phyloP scores from a whole-genome alignment of 2,797 vertebrate species.

The Tokudaia tokunoshimensis region DNA sequence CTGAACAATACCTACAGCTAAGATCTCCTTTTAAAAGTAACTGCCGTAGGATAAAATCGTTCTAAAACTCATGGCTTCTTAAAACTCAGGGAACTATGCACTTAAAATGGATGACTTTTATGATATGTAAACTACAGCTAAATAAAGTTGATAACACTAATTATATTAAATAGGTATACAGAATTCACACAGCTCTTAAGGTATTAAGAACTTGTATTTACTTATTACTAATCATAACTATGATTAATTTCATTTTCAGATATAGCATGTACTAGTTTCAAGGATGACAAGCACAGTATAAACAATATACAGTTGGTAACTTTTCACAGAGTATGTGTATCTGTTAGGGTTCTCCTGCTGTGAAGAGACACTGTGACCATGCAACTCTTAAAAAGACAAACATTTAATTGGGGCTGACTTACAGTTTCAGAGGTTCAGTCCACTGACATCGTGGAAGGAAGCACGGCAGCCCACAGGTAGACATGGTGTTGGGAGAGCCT shows the following conservation, averaged over 20 bases:
- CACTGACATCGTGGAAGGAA: not conserved
- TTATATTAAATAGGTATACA: not conserved
- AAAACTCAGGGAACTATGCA: constrained; percentile 10
- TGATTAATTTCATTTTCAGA: not conserved
- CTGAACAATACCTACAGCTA: not conserved
- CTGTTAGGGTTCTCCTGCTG: not conserved
- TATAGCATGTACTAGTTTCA: not conserved
- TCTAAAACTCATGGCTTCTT: constrained; percentile 40
- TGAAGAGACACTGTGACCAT: not conserved
- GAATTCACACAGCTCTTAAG: constrained; percentile 9
- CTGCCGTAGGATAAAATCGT: not conserved
- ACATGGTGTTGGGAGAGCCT: not conserved
- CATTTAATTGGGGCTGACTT: not conserved
- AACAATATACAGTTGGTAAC: not conserved
- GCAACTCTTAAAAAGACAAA: not conserved
- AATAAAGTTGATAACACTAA: constrained; percentile 14
- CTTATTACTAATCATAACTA: constrained; percentile 36
- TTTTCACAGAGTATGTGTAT: not conserved
- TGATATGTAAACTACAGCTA: not conserved
- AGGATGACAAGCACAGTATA: not conserved
- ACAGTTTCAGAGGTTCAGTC: not conserved
- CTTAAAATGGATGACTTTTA: constrained; percentile 41
- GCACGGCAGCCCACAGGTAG: not conserved
- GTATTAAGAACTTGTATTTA: constrained; percentile 4
- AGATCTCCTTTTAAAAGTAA: constrained; percentile 14